phyloP scores from a whole-genome alignment of 1,140 invertebrate species.

The Arctopsyche grandis region DNA sequence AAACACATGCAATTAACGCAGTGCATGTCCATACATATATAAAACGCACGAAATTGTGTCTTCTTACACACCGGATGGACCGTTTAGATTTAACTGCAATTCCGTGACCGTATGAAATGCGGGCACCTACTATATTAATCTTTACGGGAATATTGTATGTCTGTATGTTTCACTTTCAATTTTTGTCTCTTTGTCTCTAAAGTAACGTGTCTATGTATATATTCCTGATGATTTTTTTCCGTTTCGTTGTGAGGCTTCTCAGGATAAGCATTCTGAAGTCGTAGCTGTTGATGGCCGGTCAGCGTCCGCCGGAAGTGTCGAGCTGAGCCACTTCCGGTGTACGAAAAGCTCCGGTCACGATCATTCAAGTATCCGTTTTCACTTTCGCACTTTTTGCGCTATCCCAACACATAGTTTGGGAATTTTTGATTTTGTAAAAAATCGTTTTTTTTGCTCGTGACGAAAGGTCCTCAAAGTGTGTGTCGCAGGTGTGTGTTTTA shows the following conservation, averaged over 20 bases:
- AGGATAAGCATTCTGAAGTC: conserved; percentile 12
- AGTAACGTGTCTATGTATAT: too few relatives aligned
- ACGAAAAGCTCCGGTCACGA: background rate
- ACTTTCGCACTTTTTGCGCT: background rate
- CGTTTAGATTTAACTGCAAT: conserved; percentile 7
- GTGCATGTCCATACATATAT: too few relatives aligned
- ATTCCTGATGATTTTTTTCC: background rate
- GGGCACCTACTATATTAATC: background rate
- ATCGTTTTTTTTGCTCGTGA: too few relatives aligned
- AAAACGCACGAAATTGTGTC: too few relatives aligned
- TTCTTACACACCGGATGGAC: background rate
- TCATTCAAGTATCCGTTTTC: conserved; percentile 14
- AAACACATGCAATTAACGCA: too few relatives aligned
- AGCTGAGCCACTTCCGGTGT: background rate
- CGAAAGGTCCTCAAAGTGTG: background rate
- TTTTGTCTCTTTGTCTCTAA: background rate
- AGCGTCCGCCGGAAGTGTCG: conserved; percentile 10
- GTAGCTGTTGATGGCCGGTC: conserved; percentile 3
- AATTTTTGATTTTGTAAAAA: too few relatives aligned
- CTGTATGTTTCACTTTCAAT: background rate
- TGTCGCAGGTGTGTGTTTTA: too few relatives aligned
- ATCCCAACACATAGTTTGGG: background rate
- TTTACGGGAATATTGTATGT: background rate
- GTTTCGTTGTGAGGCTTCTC: background rate
- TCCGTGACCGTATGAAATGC: background rate